Evolutionary conservation across 2,888 invertebrate genomes (phyloP).

Genomic region (Orthonevra nobilis): DNA sequence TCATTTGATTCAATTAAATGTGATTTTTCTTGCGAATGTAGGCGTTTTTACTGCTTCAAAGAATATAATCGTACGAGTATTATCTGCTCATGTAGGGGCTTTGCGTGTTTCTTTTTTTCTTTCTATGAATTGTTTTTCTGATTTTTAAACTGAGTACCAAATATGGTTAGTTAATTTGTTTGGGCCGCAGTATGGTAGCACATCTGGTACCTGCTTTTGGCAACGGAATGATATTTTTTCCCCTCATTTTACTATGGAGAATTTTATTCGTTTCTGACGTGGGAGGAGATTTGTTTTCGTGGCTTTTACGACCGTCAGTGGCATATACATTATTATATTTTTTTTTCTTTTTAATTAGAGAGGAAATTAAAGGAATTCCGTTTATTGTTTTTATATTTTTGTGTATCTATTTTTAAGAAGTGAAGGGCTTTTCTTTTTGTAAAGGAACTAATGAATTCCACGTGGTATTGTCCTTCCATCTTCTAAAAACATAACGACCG

Average conservation of each 20-base stretch:
- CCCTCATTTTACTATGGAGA: conserved; percentile 10
- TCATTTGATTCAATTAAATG: conserved; percentile 67
- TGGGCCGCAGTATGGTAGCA: conserved; percentile 20
- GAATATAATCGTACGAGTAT: too few relatives aligned
- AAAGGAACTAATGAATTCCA: too few relatives aligned
- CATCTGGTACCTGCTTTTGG: conserved; percentile 29
- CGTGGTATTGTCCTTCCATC: too few relatives aligned
- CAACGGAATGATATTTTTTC: conserved; percentile 23
- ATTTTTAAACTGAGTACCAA: conserved; percentile 36
- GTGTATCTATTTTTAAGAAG: too few relatives aligned
- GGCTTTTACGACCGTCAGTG: neutral
- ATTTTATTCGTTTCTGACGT: neutral
- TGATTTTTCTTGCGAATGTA: conserved; percentile 54
- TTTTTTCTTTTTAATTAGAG: neutral
- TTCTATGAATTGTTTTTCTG: conserved; percentile 35
- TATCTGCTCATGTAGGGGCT: conserved; percentile 44
- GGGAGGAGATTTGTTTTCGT: conserved; percentile 26
- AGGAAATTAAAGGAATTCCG: too few relatives aligned
- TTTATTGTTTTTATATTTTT: too few relatives aligned
- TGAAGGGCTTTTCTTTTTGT: too few relatives aligned
- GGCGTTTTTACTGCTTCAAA: conserved; percentile 28
- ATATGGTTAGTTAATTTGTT: conserved; percentile 46
- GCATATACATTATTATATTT: neutral
- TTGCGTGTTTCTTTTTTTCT: conserved; percentile 8
- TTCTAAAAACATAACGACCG: too few relatives aligned